Percentiles rank a stretch among this genome's conserved stretches.
These are phyloP conservation scores for Tachypleus tridentatus DNA, from an alignment of 1,140 invertebrate genomes.

Conservation along the genomic window DNA sequence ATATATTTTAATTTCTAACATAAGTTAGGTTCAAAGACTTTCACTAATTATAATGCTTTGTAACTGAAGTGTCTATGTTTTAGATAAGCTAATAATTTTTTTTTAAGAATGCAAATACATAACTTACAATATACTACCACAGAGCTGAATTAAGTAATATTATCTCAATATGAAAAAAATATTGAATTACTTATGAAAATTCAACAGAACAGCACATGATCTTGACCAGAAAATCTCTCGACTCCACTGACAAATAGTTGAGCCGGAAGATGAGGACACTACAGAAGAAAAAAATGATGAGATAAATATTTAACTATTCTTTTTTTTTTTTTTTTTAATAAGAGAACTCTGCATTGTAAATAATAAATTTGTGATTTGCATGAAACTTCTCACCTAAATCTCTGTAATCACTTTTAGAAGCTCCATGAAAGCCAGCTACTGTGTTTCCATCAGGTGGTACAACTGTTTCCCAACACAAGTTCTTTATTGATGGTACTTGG, in stretches of 20 bases:
- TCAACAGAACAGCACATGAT: conserved; percentile 51
- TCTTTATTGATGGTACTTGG: no score
- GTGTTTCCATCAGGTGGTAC: no score
- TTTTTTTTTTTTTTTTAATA: conserved; percentile 24
- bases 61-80: neutral
- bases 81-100: neutral
- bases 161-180: neutral
- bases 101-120: neutral
- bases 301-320: neutral
- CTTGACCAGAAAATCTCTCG: conserved; percentile 47
- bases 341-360: conserved; percentile 23
- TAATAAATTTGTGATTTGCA: neutral
- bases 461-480: no score
- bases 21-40: neutral
- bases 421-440: no score
- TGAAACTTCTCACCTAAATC: neutral
- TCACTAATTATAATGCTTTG: neutral
- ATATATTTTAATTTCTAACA: neutral
- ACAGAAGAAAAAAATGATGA: conserved; percentile 1
- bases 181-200: conserved; percentile 43
- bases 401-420: no score
- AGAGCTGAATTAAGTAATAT: neutral
- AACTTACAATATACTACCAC: neutral
- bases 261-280: conserved; percentile 24
- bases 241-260: conserved; percentile 24